These are phyloP conservation scores for Drosophila lini DNA, from an alignment of 1,140 invertebrate genomes.

Conservation along the genomic window DNA sequence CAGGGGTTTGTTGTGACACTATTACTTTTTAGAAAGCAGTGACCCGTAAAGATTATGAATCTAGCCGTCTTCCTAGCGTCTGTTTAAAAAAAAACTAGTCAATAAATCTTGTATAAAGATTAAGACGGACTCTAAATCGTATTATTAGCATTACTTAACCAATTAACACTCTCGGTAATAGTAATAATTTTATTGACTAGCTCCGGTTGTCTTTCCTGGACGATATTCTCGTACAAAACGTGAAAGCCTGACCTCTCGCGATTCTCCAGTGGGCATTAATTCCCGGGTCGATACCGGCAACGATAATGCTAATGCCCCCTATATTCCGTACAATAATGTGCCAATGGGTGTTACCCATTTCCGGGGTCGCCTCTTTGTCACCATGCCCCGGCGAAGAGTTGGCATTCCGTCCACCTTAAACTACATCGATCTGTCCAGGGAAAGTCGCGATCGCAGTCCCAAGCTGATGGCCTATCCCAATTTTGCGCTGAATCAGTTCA, in stretches of 20 bases:
- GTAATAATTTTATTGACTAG: slow-evolving; percentile 12
- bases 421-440: slow-evolving; percentile 86
- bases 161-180: no score
- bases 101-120: no score
- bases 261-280: slow-evolving; percentile 27
- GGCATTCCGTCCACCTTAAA: slow-evolving; percentile 90
- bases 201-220: slow-evolving; percentile 57
- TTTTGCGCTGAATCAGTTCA: slow-evolving; percentile 86
- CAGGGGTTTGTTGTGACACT: background rate
- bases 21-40: background rate
- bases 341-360: slow-evolving; percentile 89
- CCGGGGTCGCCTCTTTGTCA: slow-evolving; percentile 89
- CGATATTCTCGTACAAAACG: slow-evolving; percentile 38
- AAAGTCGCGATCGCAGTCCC: slow-evolving; percentile 84
- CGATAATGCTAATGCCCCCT: slow-evolving; percentile 38
- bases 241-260: slow-evolving; percentile 59
- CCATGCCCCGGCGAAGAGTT: slow-evolving; percentile 88
- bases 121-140: no score
- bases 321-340: slow-evolving; percentile 88
- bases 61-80: background rate
- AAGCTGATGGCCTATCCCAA: slow-evolving; percentile 88
- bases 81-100: no score
- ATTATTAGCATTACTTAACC: background rate
- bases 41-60: background rate
- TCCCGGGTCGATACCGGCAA: slow-evolving; percentile 13